phyloP scores from a whole-genome alignment of 2,113 vertebrate species.

The Pundamilia nyererei region DNA sequence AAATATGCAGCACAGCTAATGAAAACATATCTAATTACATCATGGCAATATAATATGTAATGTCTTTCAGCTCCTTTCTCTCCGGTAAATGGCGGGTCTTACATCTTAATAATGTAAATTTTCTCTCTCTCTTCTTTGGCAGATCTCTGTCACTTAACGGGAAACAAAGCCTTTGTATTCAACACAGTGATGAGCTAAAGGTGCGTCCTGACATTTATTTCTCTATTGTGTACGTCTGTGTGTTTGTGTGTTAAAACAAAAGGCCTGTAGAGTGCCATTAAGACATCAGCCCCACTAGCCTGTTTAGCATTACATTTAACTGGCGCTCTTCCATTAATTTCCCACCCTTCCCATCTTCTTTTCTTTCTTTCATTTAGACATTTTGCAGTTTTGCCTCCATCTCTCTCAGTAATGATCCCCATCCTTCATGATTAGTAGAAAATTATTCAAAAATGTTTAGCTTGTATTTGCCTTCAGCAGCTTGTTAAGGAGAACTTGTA shows the following conservation, averaged over 20 bases:
- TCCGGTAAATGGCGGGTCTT: neutral
- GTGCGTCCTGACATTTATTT: constrained; percentile 12
- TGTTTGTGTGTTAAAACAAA: constrained; percentile 29
- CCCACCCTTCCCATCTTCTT: neutral
- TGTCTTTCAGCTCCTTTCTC: neutral
- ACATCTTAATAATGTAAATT: neutral
- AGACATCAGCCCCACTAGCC: neutral
- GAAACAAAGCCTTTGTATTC: neutral
- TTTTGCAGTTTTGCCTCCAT: neutral
- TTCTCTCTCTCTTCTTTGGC: neutral
- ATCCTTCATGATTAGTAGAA: constrained; percentile 24
- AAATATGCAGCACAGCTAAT: neutral
- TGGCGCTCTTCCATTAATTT: neutral
- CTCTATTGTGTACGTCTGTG: neutral
- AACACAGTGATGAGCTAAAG: constrained; percentile 54
- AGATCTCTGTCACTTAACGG: neutral
- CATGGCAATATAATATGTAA: neutral
- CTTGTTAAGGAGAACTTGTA: constrained; percentile 32
- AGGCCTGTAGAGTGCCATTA: constrained; percentile 20
- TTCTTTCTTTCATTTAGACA: neutral
- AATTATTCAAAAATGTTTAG: constrained; percentile 17
- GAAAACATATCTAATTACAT: neutral
- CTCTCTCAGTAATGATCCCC: neutral
- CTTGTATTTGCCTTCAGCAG: constrained; percentile 27
- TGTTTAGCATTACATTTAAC: constrained; percentile 38